Evolutionary conservation across 2,888 invertebrate species (phyloP).

Genomic region (Nomada fabriciana): DNA sequence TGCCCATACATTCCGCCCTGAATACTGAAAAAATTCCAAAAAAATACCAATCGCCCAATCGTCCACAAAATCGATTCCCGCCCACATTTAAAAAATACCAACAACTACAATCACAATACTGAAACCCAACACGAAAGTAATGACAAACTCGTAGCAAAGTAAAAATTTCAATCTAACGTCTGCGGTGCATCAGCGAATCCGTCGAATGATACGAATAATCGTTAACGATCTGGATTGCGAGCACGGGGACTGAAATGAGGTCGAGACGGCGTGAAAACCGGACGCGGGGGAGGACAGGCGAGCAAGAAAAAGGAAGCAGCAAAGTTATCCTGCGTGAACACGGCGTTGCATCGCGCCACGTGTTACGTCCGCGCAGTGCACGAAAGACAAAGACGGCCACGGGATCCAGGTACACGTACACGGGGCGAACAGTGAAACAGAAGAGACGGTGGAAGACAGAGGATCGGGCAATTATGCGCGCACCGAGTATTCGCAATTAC

Average conservation of each 20-base stretch:
- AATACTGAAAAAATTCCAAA: too few relatives aligned
- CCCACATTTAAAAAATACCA: too few relatives aligned
- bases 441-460: conserved; percentile 51
- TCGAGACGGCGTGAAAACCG: conserved; percentile 15
- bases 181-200: too few relatives aligned
- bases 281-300: neutral
- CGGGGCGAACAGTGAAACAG: conserved; percentile 36
- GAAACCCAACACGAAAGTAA: too few relatives aligned
- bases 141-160: too few relatives aligned
- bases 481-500: conserved; percentile 75
- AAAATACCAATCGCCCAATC: too few relatives aligned
- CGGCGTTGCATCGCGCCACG: conserved; percentile 48
- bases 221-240: conserved; percentile 12
- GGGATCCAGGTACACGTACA: conserved; percentile 9
- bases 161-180: too few relatives aligned
- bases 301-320: conserved; percentile 51
- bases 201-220: conserved; percentile 3
- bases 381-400: conserved; percentile 26
- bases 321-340: conserved; percentile 54
- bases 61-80: too few relatives aligned
- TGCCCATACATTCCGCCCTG: too few relatives aligned
- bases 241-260: conserved; percentile 8
- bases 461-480: conserved; percentile 72
- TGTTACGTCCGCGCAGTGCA: conserved; percentile 44
- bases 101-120: too few relatives aligned